A percentile compares a stretch with the other conserved stretches of the same genome.
Conservation (phyloP, 2,113 vertebrate genomes). For the Platichthys stellatus region DNA sequence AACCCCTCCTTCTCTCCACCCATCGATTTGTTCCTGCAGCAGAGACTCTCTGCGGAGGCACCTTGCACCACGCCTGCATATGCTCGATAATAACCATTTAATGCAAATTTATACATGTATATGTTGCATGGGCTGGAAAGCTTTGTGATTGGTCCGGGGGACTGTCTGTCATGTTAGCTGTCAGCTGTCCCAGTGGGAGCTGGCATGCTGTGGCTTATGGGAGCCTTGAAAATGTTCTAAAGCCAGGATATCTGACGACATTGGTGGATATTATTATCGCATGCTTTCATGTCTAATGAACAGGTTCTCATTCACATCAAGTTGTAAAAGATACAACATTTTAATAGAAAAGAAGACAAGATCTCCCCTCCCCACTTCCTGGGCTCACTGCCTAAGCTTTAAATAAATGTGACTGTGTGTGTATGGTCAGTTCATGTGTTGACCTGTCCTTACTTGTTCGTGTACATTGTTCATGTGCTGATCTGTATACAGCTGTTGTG, state of each 20-base stretch:
- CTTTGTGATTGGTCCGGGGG: neutral
- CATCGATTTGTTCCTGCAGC: constrained; percentile 11
- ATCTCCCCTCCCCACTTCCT: constrained; percentile 2
- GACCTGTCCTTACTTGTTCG: neutral
- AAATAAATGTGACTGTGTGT: constrained; percentile 22
- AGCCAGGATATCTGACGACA: constrained; percentile 19
- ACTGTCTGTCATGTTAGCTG: neutral
- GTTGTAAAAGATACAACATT: no score
- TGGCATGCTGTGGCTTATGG: neutral
- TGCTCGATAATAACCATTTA: constrained; percentile 31
- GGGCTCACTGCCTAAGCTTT: constrained; percentile 10
- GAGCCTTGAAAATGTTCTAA: constrained; percentile 35
- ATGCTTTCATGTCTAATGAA: neutral
- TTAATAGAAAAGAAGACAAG: neutral
- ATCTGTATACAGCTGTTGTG: constrained; percentile 39
- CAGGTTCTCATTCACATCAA: neutral
- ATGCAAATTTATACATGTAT: constrained; percentile 60
- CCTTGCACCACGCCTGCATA: no score
- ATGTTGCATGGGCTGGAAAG: constrained; percentile 19
- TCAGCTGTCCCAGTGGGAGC: constrained; percentile 35
- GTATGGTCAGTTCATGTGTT: neutral
- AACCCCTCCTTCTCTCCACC: constrained; percentile 6
- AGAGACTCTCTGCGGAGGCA: neutral
- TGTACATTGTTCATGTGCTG: neutral
- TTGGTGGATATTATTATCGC: constrained; percentile 13